These are phyloP conservation scores for Acronicta alni DNA, from an alignment of 2,888 invertebrate species.

Conservation along the genomic window DNA sequence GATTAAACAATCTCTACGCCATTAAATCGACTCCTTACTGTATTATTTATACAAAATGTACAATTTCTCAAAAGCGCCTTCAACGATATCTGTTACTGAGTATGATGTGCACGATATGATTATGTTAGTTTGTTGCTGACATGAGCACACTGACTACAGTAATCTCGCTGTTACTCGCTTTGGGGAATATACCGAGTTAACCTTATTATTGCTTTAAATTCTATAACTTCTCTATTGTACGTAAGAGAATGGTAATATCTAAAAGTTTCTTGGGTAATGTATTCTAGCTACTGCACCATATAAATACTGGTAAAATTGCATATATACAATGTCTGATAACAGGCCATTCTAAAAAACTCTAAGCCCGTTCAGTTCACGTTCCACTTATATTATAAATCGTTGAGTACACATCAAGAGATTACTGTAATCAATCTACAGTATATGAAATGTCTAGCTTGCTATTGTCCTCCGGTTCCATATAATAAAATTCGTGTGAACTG, in stretches of 20 bases:
- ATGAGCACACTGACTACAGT: conserved; percentile 67
- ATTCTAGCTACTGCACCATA: conserved; percentile 49
- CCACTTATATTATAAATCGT: conserved; percentile 33
- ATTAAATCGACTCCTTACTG: conserved; percentile 85
- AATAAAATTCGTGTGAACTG: conserved; percentile 36
- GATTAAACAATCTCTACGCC: conserved; percentile 78
- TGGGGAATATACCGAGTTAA: conserved; percentile 32
- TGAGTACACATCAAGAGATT: conserved; percentile 55
- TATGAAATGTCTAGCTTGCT: conserved; percentile 67
- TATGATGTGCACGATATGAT: conserved; percentile 71
- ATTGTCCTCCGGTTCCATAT: conserved; percentile 70
- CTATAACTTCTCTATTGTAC: conserved; percentile 42
- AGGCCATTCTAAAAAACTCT: conserved; percentile 33
- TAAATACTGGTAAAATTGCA: conserved; percentile 40
- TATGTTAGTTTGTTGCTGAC: conserved; percentile 56
- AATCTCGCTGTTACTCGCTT: conserved; percentile 54
- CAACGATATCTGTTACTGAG: conserved; percentile 65
- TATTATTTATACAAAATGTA: conserved; percentile 88
- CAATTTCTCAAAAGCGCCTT: conserved; percentile 85
- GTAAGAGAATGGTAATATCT: conserved; percentile 45
- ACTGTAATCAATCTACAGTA: conserved; percentile 65
- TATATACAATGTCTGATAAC: conserved; percentile 32
- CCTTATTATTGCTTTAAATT: conserved; percentile 40
- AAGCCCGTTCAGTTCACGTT: conserved; percentile 31
- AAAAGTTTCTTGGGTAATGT: conserved; percentile 44